Conservation (phyloP, 2,113 vertebrate species). For the Calidris pygmaea region DNA sequence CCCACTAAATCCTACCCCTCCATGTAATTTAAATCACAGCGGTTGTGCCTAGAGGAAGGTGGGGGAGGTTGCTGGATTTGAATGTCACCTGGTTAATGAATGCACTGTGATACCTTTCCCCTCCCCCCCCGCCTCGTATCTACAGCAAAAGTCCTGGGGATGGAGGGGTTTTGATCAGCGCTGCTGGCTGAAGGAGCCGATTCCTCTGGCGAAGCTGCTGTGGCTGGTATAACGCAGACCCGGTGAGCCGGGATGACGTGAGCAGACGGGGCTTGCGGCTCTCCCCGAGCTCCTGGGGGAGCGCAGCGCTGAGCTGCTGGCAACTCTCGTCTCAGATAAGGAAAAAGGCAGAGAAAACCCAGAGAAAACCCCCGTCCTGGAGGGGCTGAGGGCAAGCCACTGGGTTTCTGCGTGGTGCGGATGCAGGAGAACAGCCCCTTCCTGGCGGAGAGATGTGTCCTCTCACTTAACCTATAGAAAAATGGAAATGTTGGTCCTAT, state of each 20-base stretch:
- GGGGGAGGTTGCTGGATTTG: background rate
- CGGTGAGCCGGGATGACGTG: background rate
- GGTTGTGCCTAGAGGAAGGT: background rate
- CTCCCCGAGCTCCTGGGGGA: background rate
- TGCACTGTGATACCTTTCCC: accelerated
- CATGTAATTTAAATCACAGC: background rate
- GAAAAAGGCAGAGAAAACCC: background rate
- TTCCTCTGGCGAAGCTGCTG: background rate
- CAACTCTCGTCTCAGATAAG: background rate
- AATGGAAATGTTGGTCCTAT: background rate
- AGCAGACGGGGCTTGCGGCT: background rate
- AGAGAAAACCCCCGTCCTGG: accelerated
- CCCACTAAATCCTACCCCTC: conserved; percentile 42
- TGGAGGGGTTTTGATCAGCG: background rate
- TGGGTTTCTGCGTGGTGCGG: accelerated
- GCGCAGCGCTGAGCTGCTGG: background rate
- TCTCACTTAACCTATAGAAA: accelerated
- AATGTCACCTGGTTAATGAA: background rate
- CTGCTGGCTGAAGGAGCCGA: background rate
- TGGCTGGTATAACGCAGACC: background rate
- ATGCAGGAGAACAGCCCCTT: background rate
- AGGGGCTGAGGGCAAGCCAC: background rate
- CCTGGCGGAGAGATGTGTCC: background rate
- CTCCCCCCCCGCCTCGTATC: accelerated
- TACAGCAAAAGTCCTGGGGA: background rate